Conservation (phyloP, 2,113 vertebrate genomes). For the Lophochroa leadbeateri region DNA sequence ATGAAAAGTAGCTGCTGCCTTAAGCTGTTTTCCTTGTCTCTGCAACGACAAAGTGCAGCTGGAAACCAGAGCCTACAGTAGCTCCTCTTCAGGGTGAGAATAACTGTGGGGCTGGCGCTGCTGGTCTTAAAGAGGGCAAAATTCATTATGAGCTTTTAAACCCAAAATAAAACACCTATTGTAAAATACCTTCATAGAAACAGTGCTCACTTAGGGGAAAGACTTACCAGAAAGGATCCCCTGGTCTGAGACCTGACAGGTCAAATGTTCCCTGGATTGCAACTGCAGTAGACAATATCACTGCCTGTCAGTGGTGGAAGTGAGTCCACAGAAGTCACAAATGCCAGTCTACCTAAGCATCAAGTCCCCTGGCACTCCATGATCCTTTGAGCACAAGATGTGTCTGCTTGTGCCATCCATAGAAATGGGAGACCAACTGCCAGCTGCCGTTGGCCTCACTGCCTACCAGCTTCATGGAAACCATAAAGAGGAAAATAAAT, state of each 20-base stretch:
- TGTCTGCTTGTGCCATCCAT: not conserved
- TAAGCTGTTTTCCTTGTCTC: not conserved
- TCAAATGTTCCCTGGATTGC: not conserved
- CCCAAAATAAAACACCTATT: not conserved
- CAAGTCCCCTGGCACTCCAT: fast-evolving
- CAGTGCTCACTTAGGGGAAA: not conserved
- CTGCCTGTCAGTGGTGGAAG: not conserved
- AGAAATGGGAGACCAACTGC: not conserved
- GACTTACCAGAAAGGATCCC: not conserved
- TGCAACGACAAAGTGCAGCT: not conserved
- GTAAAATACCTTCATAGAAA: not conserved
- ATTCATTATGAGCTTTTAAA: not conserved
- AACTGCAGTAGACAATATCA: not conserved
- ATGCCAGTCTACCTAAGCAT: not conserved
- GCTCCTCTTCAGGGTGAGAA: not conserved
- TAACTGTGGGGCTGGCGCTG: not conserved
- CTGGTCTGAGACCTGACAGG: not conserved
- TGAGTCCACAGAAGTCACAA: not conserved
- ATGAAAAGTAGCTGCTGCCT: not conserved
- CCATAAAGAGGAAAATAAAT: slow-evolving; percentile 1
- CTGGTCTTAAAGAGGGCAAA: not conserved
- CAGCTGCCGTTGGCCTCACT: not conserved
- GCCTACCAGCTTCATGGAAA: not conserved
- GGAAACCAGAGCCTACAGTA: not conserved
- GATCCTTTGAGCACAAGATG: not conserved